A percentile compares a stretch with the other conserved stretches of the same genome.
phyloP scores from a whole-genome alignment of 2,888 invertebrate genomes.

The Macrosoma leucophasiata region DNA sequence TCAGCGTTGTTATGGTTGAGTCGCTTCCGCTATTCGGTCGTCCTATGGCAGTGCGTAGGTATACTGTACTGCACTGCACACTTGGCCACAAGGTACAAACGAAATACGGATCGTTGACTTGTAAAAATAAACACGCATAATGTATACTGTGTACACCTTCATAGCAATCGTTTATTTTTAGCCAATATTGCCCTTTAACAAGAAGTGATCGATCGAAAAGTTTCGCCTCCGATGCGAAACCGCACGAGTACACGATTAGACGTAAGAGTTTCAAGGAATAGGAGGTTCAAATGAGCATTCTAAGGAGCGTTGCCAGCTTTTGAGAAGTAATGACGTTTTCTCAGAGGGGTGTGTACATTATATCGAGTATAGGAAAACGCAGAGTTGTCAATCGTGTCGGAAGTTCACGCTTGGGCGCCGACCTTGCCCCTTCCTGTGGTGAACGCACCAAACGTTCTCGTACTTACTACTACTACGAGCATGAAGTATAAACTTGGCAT shows the following conservation, averaged over 20 bases:
- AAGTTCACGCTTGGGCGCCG: constrained; percentile 68
- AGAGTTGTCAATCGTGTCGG: constrained; percentile 56
- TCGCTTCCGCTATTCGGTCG: constrained; percentile 55
- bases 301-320: no score
- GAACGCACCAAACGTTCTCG: constrained; percentile 31
- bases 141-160: constrained; percentile 21
- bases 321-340: no score
- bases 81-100: constrained; percentile 35
- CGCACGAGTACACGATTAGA: no score
- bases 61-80: constrained; percentile 35
- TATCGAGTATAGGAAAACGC: no score
- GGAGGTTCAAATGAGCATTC: no score
- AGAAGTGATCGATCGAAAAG: constrained; percentile 7
- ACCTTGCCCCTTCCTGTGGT: constrained; percentile 67
- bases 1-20: constrained; percentile 61
- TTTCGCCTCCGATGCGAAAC: no score
- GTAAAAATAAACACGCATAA: constrained; percentile 53
- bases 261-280: no score
- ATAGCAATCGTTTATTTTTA: constrained; percentile 22
- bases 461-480: constrained; percentile 31
- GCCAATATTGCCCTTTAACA: constrained; percentile 8
- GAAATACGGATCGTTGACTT: constrained; percentile 45
- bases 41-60: constrained; percentile 22
- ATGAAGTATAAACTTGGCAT: not conserved
- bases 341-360: no score